phyloP scores from a whole-genome alignment of 2,888 invertebrate species.

The Myopa testacea region DNA sequence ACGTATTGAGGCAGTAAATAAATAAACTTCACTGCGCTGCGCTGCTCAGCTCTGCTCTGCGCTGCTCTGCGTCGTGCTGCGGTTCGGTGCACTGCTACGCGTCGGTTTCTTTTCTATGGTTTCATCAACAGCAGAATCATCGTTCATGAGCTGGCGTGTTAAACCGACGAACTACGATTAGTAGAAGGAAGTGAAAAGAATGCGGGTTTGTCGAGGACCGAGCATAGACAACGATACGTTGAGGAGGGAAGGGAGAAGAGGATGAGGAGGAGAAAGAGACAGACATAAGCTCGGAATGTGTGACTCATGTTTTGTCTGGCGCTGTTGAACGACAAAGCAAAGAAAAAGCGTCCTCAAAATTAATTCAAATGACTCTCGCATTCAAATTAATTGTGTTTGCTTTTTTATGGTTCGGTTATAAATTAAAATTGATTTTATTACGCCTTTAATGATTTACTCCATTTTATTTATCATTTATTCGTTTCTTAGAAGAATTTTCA shows the following conservation, averaged over 20 bases:
- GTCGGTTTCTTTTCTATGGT: constrained; percentile 8
- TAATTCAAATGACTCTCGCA: too few relatives aligned
- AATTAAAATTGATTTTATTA: not conserved
- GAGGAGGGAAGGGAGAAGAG: not conserved
- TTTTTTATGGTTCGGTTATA: not conserved
- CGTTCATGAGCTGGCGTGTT: constrained; percentile 31
- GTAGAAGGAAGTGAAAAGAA: not conserved
- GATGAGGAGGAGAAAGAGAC: not conserved
- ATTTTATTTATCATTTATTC: too few relatives aligned
- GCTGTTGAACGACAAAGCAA: not conserved
- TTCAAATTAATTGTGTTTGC: too few relatives aligned
- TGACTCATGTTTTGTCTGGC: constrained; percentile 17
- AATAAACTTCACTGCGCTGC: not conserved
- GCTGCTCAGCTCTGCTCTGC: not conserved
- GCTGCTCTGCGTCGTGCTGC: not conserved
- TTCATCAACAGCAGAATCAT: constrained; percentile 33
- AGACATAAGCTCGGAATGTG: not conserved
- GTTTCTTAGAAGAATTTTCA: too few relatives aligned
- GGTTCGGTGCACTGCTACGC: not conserved
- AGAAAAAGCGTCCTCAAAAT: not conserved
- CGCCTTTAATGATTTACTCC: not conserved
- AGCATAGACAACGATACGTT: not conserved
- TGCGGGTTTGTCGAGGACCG: not conserved
- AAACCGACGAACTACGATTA: constrained; percentile 33
- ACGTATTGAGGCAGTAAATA: constrained; percentile 8